A percentile compares a stretch with the other conserved stretches of the same genome.
Evolutionary conservation across 2,888 invertebrate species (phyloP).

Genomic region (Parnassius mnemosyne): DNA sequence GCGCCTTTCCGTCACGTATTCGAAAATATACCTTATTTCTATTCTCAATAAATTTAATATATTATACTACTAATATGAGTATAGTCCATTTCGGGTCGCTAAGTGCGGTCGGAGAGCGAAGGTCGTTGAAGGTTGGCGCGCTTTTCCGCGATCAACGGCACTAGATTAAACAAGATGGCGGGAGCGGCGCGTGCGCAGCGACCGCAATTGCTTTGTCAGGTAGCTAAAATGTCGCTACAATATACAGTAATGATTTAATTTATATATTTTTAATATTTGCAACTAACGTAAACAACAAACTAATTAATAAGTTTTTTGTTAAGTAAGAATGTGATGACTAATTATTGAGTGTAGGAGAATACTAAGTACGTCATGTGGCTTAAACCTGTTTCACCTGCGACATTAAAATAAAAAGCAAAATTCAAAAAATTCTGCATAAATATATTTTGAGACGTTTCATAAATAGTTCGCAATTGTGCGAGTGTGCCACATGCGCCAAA

Average conservation of each 20-base stretch:
- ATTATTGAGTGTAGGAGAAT: no score
- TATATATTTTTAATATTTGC: not conserved
- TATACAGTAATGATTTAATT: constrained; percentile 33
- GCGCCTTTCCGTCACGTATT: constrained; percentile 27
- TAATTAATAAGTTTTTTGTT: no score
- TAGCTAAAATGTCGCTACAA: constrained; percentile 55
- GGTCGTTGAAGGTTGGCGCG: constrained; percentile 80
- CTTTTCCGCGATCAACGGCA: constrained; percentile 80
- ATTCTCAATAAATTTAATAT: constrained; percentile 30
- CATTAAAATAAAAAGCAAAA: no score
- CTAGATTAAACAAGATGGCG: constrained; percentile 79
- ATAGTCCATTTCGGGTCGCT: constrained; percentile 44
- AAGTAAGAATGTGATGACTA: no score
- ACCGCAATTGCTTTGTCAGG: constrained; percentile 55
- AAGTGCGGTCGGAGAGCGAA: constrained; percentile 75
- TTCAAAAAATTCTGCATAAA: no score
- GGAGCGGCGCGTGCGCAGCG: constrained; percentile 76
- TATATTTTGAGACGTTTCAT: no score
- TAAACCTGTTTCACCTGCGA: no score
- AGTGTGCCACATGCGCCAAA: no score
- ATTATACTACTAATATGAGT: constrained; percentile 18
- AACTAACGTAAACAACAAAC: no score
- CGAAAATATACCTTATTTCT: constrained; percentile 35
- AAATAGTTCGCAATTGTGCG: no score
- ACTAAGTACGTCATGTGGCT: no score